Base-by-base conservation (phyloP, 2,113 vertebrate species). In the Dipodomys merriami region DNA sequence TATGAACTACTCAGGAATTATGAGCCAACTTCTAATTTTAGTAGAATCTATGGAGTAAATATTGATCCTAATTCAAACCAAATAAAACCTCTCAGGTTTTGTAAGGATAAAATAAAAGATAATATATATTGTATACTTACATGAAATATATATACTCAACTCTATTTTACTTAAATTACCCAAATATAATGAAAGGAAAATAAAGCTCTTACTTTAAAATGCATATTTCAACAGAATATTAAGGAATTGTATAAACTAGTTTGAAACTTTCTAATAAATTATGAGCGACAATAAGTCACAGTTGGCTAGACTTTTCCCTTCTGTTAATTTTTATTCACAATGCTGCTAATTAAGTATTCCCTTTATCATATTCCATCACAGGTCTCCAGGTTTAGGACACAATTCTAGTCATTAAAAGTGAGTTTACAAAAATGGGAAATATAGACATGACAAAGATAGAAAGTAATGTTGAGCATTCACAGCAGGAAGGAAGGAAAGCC, bases 401-500 rank as follows among this genome's bases (percentile, higher is more conserved):
- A 57, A 1, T 35, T n/a, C 7, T 29, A 20, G 1, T 3, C 6
- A 44, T 1, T 29, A 18, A 4, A 16, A 76, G 29, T 6, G 57
- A 69, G 18, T 44, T 64, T n/a, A 44, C 3, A 71, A 7, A 20
- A 44, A 6, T 4, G 3, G 29, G 7, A 19, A 4, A 91, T 11
- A 60, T 4, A 68, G 4, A 53, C 23, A 78, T 39, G 6, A 22
- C 8, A 29, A 25, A 71, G 7, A 1, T 7, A 57, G 15, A 49
- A 53, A 1, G 13, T 83, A 78, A 25, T 1, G 64, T 68, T 7
- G 25, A 6, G 1, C 2, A 39, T 76, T 82, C 30, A 49, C 13
- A 57, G 53, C 25, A 19, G 74, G 79, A 30, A 2, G 65, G 53
- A 3, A 53, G 35, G 8, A 6, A 5, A 23, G 4, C 10, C 5